Evolutionary conservation across 2,888 invertebrate genomes (phyloP).

Genomic region (Chromoteleia sp.): DNA sequence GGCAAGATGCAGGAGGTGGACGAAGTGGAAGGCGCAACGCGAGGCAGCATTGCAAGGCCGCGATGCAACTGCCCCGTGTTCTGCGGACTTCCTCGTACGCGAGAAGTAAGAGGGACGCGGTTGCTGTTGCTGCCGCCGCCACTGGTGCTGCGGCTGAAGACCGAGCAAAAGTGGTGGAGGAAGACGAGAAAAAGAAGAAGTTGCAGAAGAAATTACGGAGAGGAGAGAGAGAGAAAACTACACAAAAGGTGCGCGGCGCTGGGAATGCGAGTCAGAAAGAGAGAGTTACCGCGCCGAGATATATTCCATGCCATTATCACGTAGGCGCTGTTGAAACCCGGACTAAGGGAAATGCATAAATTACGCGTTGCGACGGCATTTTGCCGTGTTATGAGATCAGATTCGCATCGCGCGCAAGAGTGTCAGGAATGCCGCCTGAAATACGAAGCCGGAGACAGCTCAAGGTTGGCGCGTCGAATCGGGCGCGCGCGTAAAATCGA

Average conservation of each 20-base stretch:
- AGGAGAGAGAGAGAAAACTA: constrained; percentile 38
- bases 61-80: constrained; percentile 75
- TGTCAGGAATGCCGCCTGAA: constrained; percentile 47
- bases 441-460: constrained; percentile 38
- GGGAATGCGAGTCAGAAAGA: constrained; percentile 56
- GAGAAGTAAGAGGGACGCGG: constrained; percentile 75
- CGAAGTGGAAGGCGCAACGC: constrained; percentile 65
- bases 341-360: constrained; percentile 77
- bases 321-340: constrained; percentile 75
- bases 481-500: constrained; percentile 48
- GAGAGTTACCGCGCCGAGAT: constrained; percentile 58
- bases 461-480: constrained; percentile 11
- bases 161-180: constrained; percentile 18
- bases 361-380: constrained; percentile 71
- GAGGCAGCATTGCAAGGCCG: constrained; percentile 83
- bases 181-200: constrained; percentile 59
- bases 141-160: constrained; percentile 44
- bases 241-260: constrained; percentile 32
- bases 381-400: constrained; percentile 70
- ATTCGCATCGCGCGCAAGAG: constrained; percentile 36
- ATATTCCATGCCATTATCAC: constrained; percentile 70
- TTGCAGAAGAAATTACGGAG: constrained; percentile 57
- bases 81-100: constrained; percentile 73
- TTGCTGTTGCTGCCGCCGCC: constrained; percentile 39
- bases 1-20: constrained; percentile 70